Evolutionary conservation across 2,113 vertebrate genomes (phyloP).

Genomic region (Rissa tridactyla): DNA sequence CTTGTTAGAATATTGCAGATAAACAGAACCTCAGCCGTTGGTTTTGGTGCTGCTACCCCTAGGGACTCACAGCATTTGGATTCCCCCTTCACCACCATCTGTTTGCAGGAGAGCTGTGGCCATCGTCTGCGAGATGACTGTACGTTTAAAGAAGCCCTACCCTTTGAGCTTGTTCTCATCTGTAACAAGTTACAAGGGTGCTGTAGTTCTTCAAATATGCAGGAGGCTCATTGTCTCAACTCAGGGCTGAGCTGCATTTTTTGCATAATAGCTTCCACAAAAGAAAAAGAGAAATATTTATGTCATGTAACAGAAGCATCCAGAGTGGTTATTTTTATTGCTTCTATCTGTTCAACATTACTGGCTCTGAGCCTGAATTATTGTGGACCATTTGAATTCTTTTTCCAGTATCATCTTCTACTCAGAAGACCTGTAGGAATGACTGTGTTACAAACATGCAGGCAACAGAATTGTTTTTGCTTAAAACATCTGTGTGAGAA

Average conservation of each 20-base stretch:
- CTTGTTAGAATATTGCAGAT: neutral
- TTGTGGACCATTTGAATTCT: neutral
- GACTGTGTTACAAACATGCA: neutral
- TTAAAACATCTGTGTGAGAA: neutral
- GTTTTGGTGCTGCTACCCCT: neutral
- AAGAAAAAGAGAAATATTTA: conserved; percentile 34
- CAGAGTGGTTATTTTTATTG: conserved; percentile 27
- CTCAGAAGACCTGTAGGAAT: conserved; percentile 6
- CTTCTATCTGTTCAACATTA: neutral
- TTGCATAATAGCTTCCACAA: conserved; percentile 3
- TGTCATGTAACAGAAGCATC: neutral
- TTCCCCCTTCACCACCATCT: neutral
- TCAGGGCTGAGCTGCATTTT: neutral
- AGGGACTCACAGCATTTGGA: neutral
- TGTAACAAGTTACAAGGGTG: neutral
- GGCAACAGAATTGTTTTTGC: neutral
- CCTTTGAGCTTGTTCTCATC: neutral
- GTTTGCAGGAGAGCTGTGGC: neutral
- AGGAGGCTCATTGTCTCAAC: neutral
- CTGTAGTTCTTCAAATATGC: neutral
- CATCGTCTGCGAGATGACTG: neutral
- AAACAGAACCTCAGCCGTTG: neutral
- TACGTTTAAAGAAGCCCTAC: neutral
- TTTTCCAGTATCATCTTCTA: neutral
- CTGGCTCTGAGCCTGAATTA: neutral